phyloP scores from a whole-genome alignment of 2,797 vertebrate genomes.

The Vultur gryphus region DNA sequence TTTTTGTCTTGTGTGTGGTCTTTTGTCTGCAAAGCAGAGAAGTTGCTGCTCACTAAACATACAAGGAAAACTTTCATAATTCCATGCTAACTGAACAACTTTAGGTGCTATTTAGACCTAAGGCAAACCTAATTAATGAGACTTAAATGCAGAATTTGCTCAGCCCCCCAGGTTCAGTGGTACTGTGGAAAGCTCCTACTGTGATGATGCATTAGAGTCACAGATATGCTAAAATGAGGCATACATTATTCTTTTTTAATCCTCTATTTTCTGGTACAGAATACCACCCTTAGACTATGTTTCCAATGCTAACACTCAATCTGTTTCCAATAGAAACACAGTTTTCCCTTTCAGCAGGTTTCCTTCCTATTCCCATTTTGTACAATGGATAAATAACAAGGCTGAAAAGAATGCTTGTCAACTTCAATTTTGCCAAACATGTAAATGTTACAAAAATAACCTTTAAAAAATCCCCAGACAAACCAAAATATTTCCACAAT shows the following conservation, averaged over 20 bases:
- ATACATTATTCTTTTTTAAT: not conserved
- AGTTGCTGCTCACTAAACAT: not conserved
- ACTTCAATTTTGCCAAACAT: not conserved
- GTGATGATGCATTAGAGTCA: not conserved
- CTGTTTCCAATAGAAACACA: not conserved
- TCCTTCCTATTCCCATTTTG: not conserved
- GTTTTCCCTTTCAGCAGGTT: not conserved
- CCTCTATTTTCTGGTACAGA: not conserved
- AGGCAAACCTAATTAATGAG: not conserved
- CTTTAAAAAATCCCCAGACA: not conserved
- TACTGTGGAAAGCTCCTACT: not conserved
- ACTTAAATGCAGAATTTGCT: conserved; percentile 28
- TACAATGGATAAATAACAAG: not conserved
- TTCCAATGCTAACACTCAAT: not conserved
- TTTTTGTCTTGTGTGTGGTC: not conserved
- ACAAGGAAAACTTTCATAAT: not conserved
- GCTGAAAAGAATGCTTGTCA: conserved; percentile 12
- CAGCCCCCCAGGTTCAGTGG: not conserved
- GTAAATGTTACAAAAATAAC: not conserved
- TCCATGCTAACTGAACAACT: not conserved
- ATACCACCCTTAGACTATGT: not conserved
- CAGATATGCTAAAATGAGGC: not conserved
- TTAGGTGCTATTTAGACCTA: not conserved
- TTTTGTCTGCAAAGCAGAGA: not conserved
- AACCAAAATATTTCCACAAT: not conserved